Base-by-base conservation (phyloP, 2,888 invertebrate genomes). In the Eristalis pertinax region DNA sequence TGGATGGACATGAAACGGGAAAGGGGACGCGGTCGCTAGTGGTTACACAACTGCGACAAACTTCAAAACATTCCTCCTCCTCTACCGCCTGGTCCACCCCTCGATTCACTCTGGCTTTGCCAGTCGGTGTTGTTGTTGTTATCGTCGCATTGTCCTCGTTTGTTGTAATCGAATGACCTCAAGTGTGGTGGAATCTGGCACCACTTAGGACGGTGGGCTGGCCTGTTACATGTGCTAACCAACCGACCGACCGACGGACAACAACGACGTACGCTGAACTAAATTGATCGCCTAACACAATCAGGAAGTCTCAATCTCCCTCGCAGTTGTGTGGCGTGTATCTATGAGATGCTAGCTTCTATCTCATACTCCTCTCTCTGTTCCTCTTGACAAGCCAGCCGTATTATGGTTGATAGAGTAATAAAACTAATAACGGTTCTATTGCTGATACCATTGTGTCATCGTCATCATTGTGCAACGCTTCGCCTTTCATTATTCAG, bases 281-380 rank as follows among this genome's bases (percentile, higher is more conserved):
- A 82, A 86, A 82, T 82, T 86, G 85, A 86, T 82, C 77, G 77
- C 60, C 81, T 86, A 83, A 86, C 83, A 72, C 83, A 86, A 86
- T 86, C 77, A 86, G 86, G 86, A 86, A 86, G 86, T 86, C 83
- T 86, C 78, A 86, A 86, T 86, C 83, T 86, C 69, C 68, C 38
- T 77, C 67, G n/a, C 22, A 60, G 43, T 65, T 32, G 60, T 80
- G 60, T 56, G 68, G 68, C 56, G 65, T 41, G 56, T 75, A 32
- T 32, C 41, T 60, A 72, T 70, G 43, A 26, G 43, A 24, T 73
- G n/a, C 50, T 1, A 19, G 50, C 38, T 63, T 58, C 43, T 35
- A 22, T 3, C n/a, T 19, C 26, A 4, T 22, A 29, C 56, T 5
- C 7, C 22, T n/a, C 19, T 19, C 50, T 15, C 62, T 41, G 8